A percentile compares a stretch with the other conserved stretches of the same genome.
Conservation (phyloP, 2,797 vertebrate species). For the Mergus octosetaceus region DNA sequence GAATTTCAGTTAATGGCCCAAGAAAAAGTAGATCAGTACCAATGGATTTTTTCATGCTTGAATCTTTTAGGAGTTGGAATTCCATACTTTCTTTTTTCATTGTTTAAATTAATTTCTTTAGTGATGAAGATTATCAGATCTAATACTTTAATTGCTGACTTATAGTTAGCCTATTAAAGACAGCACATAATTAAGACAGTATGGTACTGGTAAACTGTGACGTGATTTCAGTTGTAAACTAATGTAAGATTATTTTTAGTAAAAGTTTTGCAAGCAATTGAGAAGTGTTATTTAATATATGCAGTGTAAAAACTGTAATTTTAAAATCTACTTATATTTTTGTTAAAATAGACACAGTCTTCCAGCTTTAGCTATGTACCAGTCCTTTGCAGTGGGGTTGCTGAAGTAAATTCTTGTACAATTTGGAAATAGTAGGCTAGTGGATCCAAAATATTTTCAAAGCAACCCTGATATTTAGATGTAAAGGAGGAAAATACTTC, state of each 20-base stretch:
- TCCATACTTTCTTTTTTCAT: not conserved
- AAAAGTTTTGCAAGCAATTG: not conserved
- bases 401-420: not conserved
- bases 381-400: not conserved
- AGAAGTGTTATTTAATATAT: not conserved
- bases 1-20: not conserved
- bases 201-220: not conserved
- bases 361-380: not conserved
- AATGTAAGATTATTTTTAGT: not conserved
- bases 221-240: not conserved
- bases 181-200: not conserved
- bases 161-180: not conserved
- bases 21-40: not conserved
- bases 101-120: not conserved
- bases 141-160: constrained; percentile 13
- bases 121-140: not conserved
- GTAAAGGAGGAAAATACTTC: not conserved
- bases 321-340: not conserved
- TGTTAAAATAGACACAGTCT: not conserved
- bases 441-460: not conserved
- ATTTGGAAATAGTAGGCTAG: not conserved
- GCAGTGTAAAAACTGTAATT: not conserved
- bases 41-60: not conserved
- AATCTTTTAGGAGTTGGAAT: not conserved
- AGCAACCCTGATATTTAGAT: not conserved